Evolutionary conservation across 2,888 invertebrate species (phyloP), one percentile per base, ranked within the genome.

Genomic region (Limnephilus rhombicus): DNA sequence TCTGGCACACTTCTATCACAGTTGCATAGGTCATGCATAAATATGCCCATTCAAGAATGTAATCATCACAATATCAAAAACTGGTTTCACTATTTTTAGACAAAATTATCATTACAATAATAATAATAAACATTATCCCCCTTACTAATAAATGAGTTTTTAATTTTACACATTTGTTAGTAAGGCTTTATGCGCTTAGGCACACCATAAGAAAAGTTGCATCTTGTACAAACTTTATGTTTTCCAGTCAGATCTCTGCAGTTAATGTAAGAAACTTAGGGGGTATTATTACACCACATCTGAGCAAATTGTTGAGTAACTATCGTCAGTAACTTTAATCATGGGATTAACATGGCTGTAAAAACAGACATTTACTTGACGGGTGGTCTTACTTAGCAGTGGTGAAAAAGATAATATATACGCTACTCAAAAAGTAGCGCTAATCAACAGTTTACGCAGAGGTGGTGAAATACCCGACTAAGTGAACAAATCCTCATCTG

Each of bases 401-500:
- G 31, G 31, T 31, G 31, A 31, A 31, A 31, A 31, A 31, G 31
- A 31, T 31, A 31, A 31, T 31, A 31, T 31, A 31, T 31, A 31
- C 31, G 31, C 31, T 31, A 31, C 31, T 31, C 31, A 31, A 31
- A 31, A 31, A 31, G 31, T 31, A 31, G 31, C 31, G 31, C 31
- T 31, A 31, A 31, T 31, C 31, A 31, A 31, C 31, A 31, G 2
- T 31, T 31, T 1, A 31, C 31, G 31, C 45, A 45, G 45, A 45
- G 45, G 45, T 12, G 11, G 13, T 49, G 49, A 49, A 49, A 49
- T 49, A 49, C 15, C 49, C 49, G 49, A n/a, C 12, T 81, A 91
- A 29, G n/a, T 24, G 83, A 91, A 91, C 45, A 92, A 29, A 37
- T 92, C 93, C 37, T 91, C 91, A 85, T 93, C 93, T 85, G 92